Evolutionary conservation across 1,140 invertebrate species (phyloP).

Genomic region (Linepithema humile): DNA sequence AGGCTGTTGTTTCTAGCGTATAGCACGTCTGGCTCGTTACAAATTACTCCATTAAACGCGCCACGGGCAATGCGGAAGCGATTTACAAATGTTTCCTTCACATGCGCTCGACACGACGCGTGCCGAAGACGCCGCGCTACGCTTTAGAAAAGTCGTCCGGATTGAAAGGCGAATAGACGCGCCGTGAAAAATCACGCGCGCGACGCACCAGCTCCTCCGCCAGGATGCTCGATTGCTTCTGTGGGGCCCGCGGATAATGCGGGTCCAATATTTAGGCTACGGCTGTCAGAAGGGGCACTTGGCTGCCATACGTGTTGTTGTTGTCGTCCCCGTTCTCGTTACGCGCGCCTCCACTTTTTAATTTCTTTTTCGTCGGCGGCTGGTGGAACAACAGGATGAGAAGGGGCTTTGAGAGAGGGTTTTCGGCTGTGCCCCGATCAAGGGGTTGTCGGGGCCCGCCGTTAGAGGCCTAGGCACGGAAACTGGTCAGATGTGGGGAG

Average conservation of each 20-base stretch:
- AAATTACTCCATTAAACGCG: slow-evolving; percentile 50
- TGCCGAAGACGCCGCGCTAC: slow-evolving; percentile 29
- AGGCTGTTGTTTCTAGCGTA: slow-evolving; percentile 41
- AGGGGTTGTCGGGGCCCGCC: slow-evolving; percentile 28
- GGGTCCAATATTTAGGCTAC: slow-evolving; percentile 68
- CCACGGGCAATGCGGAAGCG: slow-evolving; percentile 36
- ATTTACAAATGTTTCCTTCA: slow-evolving; percentile 49
- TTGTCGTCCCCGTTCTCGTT: slow-evolving; percentile 48
- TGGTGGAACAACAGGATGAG: slow-evolving; percentile 31
- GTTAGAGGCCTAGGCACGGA: slow-evolving; percentile 64
- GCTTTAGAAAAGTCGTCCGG: slow-evolving; percentile 12
- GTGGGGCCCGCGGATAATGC: slow-evolving; percentile 53
- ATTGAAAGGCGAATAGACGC: slow-evolving; percentile 34
- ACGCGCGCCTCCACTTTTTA: slow-evolving; percentile 64
- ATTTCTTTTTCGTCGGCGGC: slow-evolving; percentile 37
- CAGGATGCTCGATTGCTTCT: slow-evolving; percentile 30
- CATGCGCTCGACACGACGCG: slow-evolving; percentile 3
- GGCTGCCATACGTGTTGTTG: slow-evolving; percentile 27
- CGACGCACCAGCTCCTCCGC: neutral
- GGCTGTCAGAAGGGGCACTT: slow-evolving; percentile 61
- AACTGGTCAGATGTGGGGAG: slow-evolving; percentile 67
- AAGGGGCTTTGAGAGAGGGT: neutral
- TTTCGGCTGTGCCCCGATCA: slow-evolving; percentile 11
- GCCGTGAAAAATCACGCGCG: slow-evolving; percentile 19
- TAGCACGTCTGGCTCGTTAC: slow-evolving; percentile 30